Percentiles rank a stretch among this genome's conserved stretches.
phyloP scores from a whole-genome alignment of 2,888 invertebrate genomes.

The Mamestra brassicae region DNA sequence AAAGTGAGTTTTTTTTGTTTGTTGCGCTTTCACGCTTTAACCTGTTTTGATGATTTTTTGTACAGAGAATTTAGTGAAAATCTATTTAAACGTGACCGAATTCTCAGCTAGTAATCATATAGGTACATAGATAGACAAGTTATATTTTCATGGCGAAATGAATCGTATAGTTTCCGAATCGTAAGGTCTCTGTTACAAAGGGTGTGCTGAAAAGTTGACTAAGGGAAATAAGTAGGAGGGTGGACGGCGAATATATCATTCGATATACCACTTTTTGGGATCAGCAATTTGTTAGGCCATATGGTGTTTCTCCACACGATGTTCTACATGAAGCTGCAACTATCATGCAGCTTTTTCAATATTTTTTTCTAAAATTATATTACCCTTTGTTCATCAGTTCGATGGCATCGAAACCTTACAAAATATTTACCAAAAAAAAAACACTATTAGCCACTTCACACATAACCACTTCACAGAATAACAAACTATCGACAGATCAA shows the following conservation, averaged over 20 bases:
- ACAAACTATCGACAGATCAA: neutral
- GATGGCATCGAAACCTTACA: neutral
- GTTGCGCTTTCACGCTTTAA: no score
- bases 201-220: neutral
- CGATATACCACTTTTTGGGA: neutral
- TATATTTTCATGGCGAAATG: neutral
- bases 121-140: neutral
- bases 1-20: no score
- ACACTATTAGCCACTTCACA: constrained; percentile 14
- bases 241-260: neutral
- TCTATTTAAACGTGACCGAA: no score
- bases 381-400: neutral
- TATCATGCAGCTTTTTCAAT: no score
- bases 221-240: constrained; percentile 1
- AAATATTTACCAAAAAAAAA: constrained; percentile 20
- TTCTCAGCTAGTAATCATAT: no score
- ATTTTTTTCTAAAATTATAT: no score
- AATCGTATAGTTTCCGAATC: neutral
- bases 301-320: no score
- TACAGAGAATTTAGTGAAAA: no score
- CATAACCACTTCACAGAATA: constrained; percentile 15
- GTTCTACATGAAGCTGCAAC: no score
- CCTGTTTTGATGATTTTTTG: no score
- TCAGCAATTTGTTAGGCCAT: neutral
- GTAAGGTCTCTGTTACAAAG: neutral